Evolutionary conservation across 1,140 invertebrate genomes (phyloP).

Genomic region (Lucilia sericata): DNA sequence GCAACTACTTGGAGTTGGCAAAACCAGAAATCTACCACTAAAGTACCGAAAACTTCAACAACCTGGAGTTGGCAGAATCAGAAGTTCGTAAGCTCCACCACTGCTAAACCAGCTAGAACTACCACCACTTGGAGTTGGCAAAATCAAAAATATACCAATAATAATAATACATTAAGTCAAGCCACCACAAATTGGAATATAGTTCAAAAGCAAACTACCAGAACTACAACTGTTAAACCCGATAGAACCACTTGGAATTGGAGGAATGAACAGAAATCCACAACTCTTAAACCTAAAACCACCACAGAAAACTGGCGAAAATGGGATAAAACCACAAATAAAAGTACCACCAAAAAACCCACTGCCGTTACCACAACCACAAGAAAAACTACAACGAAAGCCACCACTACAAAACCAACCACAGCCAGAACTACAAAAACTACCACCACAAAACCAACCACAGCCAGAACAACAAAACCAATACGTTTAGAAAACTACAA

Average conservation of each 20-base stretch:
- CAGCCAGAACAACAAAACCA: background rate
- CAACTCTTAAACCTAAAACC: constrained; percentile 1
- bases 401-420: constrained; percentile 7
- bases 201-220: background rate
- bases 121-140: background rate
- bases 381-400: constrained; percentile 22
- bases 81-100: background rate
- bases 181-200: background rate
- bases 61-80: background rate
- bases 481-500: constrained; percentile 1
- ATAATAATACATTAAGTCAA: background rate
- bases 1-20: constrained; percentile 14
- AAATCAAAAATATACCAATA: background rate
- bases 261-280: background rate
- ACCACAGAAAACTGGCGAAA: background rate
- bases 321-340: background rate
- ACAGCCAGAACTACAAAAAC: constrained; percentile 22
- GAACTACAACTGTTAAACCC: constrained; percentile 25
- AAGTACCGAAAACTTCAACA: background rate
- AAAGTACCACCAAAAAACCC: background rate
- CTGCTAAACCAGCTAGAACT: no score
- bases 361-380: background rate
- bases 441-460: constrained; percentile 33
- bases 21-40: background rate
- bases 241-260: constrained; percentile 2